Conservation (phyloP, 1,140 invertebrate species). For the Epicauta chinensis region DNA sequence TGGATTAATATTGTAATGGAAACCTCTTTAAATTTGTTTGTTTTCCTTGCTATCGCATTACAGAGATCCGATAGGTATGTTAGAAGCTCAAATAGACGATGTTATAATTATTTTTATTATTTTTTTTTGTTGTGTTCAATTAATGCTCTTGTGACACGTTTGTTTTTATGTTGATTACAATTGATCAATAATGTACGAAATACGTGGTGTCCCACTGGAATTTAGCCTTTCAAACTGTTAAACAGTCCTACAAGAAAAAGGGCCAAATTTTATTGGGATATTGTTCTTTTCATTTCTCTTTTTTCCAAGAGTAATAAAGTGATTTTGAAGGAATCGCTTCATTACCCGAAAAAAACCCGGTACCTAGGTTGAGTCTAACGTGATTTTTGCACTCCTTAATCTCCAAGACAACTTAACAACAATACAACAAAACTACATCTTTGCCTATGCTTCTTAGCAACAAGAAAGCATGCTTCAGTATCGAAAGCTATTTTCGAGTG, state of each 20-base stretch:
- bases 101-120: slow-evolving; percentile 2
- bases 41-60: slow-evolving; percentile 36
- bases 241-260: too few species aligned
- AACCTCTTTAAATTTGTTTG: slow-evolving; percentile 23
- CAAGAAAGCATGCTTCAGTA: not conserved
- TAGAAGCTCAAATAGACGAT: slow-evolving; percentile 23
- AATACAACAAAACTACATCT: too few species aligned
- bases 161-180: not conserved
- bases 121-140: slow-evolving; percentile 7
- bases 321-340: not conserved
- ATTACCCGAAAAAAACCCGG: too few species aligned
- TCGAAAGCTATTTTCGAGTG: not conserved
- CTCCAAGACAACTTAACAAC: too few species aligned
- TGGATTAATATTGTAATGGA: not conserved
- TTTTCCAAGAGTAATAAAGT: slow-evolving; percentile 1
- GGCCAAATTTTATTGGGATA: not conserved
- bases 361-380: slow-evolving; percentile 37
- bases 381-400: not conserved
- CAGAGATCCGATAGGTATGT: slow-evolving; percentile 42
- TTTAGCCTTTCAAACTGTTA: too few species aligned
- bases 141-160: not conserved
- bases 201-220: too few species aligned
- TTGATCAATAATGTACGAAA: too few species aligned
- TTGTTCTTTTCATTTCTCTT: slow-evolving; percentile 10
- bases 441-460: not conserved